Percentiles rank a stretch among this genome's conserved stretches.
phyloP scores from a whole-genome alignment of 1,140 invertebrate species.

The Drosophila bifasciata region DNA sequence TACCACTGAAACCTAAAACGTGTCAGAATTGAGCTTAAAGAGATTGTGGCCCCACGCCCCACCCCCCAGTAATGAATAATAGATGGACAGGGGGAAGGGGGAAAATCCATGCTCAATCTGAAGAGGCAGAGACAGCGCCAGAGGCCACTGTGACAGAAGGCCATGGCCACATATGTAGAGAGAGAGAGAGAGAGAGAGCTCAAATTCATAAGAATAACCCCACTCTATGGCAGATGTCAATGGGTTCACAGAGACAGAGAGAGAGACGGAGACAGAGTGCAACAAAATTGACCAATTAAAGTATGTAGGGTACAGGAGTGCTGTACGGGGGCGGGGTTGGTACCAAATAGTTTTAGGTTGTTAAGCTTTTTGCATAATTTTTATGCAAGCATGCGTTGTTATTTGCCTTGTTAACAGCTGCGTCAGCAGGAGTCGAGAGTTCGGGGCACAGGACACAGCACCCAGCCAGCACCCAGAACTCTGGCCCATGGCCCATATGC shows the following conservation, averaged over 20 bases:
- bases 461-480: not conserved
- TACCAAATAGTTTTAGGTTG: slow-evolving; percentile 53
- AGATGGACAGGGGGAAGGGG: slow-evolving; percentile 29
- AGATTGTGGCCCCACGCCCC: too few species aligned
- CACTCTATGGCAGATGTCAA: not conserved
- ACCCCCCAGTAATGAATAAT: slow-evolving; percentile 25
- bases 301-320: not conserved
- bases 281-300: slow-evolving; percentile 60
- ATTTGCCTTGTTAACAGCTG: slow-evolving; percentile 73
- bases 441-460: not conserved
- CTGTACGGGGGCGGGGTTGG: not conserved
- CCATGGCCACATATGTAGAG: not conserved
- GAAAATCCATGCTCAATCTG: slow-evolving; percentile 17
- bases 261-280: not conserved
- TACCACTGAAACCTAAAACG: slow-evolving; percentile 6
- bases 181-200: too few species aligned
- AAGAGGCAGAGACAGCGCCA: too few species aligned
- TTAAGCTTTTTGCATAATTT: slow-evolving; percentile 57
- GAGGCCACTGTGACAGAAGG: slow-evolving; percentile 17
- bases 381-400: slow-evolving; percentile 59
- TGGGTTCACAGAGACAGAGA: slow-evolving; percentile 12
- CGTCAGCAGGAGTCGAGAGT: slow-evolving; percentile 45
- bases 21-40: slow-evolving; percentile 35
- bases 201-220: slow-evolving; percentile 5
- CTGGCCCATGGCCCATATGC: slow-evolving; percentile 21